phyloP scores from a whole-genome alignment of 2,113 vertebrate species.

The Kryptolebias marmoratus region DNA sequence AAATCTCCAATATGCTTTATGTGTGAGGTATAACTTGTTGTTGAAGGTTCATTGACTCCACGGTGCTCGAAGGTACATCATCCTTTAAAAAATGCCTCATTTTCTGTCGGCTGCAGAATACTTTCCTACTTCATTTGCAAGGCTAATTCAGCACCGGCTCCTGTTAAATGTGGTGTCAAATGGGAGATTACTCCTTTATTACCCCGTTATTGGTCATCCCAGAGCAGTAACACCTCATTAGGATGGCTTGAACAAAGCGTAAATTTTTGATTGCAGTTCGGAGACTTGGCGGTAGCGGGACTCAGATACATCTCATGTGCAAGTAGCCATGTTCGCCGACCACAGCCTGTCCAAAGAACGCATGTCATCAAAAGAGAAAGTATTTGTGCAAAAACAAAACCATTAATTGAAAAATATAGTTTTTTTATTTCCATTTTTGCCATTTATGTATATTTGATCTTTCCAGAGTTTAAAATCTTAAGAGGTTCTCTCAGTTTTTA shows the following conservation, averaged over 20 bases:
- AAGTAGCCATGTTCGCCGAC: neutral
- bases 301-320: slow-evolving; percentile 21
- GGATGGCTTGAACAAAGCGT: slow-evolving; percentile 15
- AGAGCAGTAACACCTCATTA: slow-evolving; percentile 32
- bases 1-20: neutral
- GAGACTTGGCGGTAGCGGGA: slow-evolving; percentile 12
- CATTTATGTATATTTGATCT: too few species aligned
- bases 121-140: slow-evolving; percentile 26
- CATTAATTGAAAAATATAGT: neutral
- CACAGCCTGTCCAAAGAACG: neutral
- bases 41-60: neutral
- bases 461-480: too few species aligned
- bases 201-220: slow-evolving; percentile 27
- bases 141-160: slow-evolving; percentile 9
- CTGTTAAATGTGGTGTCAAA: slow-evolving; percentile 28
- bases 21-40: neutral
- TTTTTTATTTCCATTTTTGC: too few species aligned
- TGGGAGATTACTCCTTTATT: slow-evolving; percentile 9
- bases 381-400: neutral
- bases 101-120: neutral
- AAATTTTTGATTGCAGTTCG: slow-evolving; percentile 35
- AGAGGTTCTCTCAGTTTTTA: too few species aligned
- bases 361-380: neutral
- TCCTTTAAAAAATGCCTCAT: neutral
- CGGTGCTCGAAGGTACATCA: neutral